phyloP scores from a whole-genome alignment of 2,113 vertebrate genomes.

The Daubentonia madagascariensis region DNA sequence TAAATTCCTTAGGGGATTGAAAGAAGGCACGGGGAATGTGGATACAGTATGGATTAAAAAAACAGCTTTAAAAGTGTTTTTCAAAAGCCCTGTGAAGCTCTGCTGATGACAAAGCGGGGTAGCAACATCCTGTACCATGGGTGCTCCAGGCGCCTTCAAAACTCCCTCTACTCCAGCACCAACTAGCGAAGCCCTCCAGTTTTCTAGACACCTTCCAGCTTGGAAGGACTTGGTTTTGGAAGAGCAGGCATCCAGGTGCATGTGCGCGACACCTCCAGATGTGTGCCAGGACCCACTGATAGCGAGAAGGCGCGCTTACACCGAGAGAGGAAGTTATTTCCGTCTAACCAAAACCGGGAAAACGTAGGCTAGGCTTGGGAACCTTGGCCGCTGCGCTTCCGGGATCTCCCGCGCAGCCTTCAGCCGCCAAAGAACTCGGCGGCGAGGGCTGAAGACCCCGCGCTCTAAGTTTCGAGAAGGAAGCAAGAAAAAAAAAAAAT shows the following conservation, averaged over 20 bases:
- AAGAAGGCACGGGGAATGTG: background rate
- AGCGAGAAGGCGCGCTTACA: background rate
- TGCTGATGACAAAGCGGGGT: background rate
- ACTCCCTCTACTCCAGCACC: too few species aligned
- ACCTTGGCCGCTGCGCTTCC: background rate
- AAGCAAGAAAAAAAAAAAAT: constrained; percentile 58
- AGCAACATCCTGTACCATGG: background rate
- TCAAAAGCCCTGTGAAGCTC: background rate
- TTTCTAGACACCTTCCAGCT: background rate
- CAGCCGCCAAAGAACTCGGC: background rate
- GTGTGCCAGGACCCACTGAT: rapidly evolving
- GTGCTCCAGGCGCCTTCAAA: background rate
- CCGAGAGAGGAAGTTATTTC: background rate
- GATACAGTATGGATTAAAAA: background rate
- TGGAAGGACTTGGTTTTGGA: background rate
- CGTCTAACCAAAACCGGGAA: background rate
- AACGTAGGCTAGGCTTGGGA: background rate
- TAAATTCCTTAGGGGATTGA: background rate
- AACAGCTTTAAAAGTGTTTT: background rate
- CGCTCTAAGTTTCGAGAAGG: constrained; percentile 24
- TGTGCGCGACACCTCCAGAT: background rate
- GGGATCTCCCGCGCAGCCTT: background rate
- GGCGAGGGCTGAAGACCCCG: background rate
- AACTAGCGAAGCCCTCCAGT: background rate
- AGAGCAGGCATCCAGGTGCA: background rate